Base-by-base conservation (phyloP, 2,797 vertebrate species). In the Cheirogaleus major region DNA sequence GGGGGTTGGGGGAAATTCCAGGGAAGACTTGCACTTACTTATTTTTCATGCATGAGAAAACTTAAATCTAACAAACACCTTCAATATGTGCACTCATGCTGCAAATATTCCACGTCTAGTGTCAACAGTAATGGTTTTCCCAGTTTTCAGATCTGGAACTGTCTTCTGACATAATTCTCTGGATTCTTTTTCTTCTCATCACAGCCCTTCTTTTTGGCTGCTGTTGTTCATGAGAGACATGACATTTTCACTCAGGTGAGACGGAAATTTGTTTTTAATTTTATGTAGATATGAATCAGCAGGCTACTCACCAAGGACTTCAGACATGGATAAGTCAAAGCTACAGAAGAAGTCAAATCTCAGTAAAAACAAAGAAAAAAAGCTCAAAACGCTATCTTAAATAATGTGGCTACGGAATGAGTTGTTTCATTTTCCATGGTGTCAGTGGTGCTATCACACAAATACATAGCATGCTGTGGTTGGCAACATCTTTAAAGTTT, bases 281-380 rank as follows among this genome's bases (percentile, higher is more conserved):
- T 81, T 75, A 78, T 32, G 27, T 27, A 43, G 38, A 41, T n/a
- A n/a, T 32, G n/a, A 93, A 65, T 38, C 30, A 65, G 79, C 63
- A 48, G 69, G 27, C 25, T 75, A 25, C 41, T 43, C 6, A 50
- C 3, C 35, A 22, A 76, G 30, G 43, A 27, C n/a, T 48, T 25
- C 23, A 61, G 27, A 76, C 25, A 61, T 0, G 1, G 67, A 50
- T 70, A 96, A 72, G 23, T 90, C 57, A 86, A 93, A 93, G 92
- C 45, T 73, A 78, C 27, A 32, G 38, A 43, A 23, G 45, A 82
- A 79, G 25, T 55, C 32, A 79, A 69, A 73, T 63, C 18, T 84
- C 69, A 63, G 50, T 12, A 63, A 4, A 75, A 90, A 88, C 27
- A 52, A 67, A 94, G 85, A 79, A 61, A 93, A 8, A 43, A 73